Percentiles rank a stretch among this genome's conserved stretches.
These are phyloP conservation scores for Anthoscopus minutus DNA, from an alignment of 2,113 vertebrate species.

Conservation along the genomic window DNA sequence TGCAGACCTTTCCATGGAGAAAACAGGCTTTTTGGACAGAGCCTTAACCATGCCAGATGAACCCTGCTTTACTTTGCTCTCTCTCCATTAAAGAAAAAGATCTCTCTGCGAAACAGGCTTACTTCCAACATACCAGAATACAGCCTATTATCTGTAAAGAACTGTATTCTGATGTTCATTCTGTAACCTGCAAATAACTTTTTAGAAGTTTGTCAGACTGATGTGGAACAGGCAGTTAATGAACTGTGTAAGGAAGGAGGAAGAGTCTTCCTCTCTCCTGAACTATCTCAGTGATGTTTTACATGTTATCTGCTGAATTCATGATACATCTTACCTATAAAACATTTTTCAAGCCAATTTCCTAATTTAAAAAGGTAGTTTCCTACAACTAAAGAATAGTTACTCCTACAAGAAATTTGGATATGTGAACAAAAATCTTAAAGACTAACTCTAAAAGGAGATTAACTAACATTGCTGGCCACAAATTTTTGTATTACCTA, in stretches of 20 bases:
- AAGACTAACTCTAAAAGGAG: neutral
- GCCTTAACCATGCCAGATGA: neutral
- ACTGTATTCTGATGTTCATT: neutral
- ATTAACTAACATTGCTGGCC: neutral
- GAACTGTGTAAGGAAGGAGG: neutral
- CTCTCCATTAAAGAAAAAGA: neutral
- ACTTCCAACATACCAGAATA: neutral
- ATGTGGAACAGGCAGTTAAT: neutral
- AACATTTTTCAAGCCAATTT: neutral
- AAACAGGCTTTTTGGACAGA: neutral
- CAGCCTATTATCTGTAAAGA: neutral
- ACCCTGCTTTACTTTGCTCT: neutral
- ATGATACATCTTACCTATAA: neutral
- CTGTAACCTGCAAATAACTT: neutral
- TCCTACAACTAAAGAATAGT: neutral
- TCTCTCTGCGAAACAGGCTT: neutral
- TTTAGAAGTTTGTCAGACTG: neutral
- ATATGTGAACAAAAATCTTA: neutral
- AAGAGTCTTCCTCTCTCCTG: neutral
- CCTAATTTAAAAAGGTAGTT: neutral
- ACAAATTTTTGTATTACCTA: neutral
- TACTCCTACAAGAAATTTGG: neutral
- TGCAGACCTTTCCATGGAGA: neutral
- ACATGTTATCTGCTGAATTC: neutral
- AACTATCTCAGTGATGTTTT: neutral